phyloP scores from a whole-genome alignment of 2,888 invertebrate genomes.

The Chrysina gloriosa region DNA sequence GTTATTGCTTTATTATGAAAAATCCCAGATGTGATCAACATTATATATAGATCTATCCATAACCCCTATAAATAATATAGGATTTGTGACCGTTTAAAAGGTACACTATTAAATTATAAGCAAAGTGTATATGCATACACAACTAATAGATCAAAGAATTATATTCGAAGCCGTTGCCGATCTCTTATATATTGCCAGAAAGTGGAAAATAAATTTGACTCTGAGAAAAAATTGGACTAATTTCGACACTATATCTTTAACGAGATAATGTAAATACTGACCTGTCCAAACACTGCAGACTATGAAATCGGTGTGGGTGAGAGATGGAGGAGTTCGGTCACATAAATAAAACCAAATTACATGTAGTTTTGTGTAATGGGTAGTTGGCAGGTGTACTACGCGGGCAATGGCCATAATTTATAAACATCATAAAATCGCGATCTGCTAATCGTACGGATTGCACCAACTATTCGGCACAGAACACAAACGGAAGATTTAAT shows the following conservation, averaged over 20 bases:
- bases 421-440: slow-evolving; percentile 39
- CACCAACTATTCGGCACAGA: slow-evolving; percentile 15
- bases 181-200: slow-evolving; percentile 29
- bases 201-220: slow-evolving; percentile 21
- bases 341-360: slow-evolving; percentile 37
- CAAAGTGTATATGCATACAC: slow-evolving; percentile 1
- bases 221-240: slow-evolving; percentile 21
- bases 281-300: slow-evolving; percentile 32
- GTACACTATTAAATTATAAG: neutral
- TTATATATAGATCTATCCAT: neutral
- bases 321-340: slow-evolving; percentile 30
- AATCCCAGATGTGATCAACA: no score
- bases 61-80: neutral
- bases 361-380: slow-evolving; percentile 37
- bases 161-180: neutral
- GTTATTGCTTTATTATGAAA: no score
- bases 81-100: neutral
- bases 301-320: slow-evolving; percentile 28
- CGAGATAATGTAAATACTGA: slow-evolving; percentile 38
- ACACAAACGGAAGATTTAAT: slow-evolving; percentile 31
- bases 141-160: slow-evolving; percentile 9
- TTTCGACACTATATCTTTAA: slow-evolving; percentile 31
- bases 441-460: slow-evolving; percentile 34
- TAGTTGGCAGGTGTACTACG: slow-evolving; percentile 37
- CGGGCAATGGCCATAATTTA: slow-evolving; percentile 38